Conservation (phyloP, 2,888 invertebrate genomes). For the Zaprionus bogoriensis region DNA sequence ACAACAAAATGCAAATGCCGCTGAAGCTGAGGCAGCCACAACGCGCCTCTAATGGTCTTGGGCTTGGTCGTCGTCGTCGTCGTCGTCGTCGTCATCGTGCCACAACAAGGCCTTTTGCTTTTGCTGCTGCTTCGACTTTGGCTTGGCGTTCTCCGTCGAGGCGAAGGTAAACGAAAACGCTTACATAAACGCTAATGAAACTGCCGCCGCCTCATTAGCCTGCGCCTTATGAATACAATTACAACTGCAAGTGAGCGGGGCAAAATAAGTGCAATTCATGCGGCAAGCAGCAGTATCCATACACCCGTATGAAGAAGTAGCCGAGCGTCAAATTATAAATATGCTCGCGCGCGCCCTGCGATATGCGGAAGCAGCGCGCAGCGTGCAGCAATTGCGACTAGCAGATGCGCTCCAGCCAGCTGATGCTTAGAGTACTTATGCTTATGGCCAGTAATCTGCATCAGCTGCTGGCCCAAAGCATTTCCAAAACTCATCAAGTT, state of each 20-base stretch:
- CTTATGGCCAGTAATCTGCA: neutral
- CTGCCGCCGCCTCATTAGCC: constrained; percentile 65
- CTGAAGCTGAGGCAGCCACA: constrained; percentile 26
- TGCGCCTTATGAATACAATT: constrained; percentile 49
- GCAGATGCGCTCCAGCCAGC: neutral
- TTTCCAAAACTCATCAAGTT: neutral
- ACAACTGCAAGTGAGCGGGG: constrained; percentile 32
- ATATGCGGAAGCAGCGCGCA: constrained; percentile 35
- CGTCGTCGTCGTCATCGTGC: constrained; percentile 17
- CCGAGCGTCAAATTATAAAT: constrained; percentile 49
- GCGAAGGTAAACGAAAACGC: constrained; percentile 55
- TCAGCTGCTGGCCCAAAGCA: neutral
- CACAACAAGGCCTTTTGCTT: constrained; percentile 9
- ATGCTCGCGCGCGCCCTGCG: constrained; percentile 30
- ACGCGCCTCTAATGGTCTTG: constrained; percentile 54
- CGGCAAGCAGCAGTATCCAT: constrained; percentile 33
- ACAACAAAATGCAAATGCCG: constrained; percentile 57
- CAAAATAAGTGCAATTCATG: constrained; percentile 67
- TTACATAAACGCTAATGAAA: constrained; percentile 68
- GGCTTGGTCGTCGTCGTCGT: constrained; percentile 19
- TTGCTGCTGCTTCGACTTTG: neutral
- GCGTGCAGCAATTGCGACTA: constrained; percentile 15
- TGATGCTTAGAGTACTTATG: neutral
- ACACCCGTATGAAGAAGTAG: constrained; percentile 17
- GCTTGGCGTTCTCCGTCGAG: constrained; percentile 44